Conservation (phyloP, 2,797 vertebrate genomes). For the Helostoma temminkii region DNA sequence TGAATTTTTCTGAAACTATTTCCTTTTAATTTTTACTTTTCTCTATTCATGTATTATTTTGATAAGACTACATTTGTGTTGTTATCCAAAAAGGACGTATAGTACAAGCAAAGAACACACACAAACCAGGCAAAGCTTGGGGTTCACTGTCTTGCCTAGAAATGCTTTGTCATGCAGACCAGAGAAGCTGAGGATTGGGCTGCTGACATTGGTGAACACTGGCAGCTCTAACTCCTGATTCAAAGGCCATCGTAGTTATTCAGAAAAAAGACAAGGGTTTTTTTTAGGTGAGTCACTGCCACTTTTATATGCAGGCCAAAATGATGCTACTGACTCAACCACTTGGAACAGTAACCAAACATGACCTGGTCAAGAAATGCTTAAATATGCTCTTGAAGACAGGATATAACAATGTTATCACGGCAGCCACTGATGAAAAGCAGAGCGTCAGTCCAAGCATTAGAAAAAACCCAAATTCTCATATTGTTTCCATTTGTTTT, state of each 20-base stretch:
- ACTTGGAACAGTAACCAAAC: slow-evolving; percentile 38
- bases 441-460: slow-evolving; percentile 1
- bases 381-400: slow-evolving; percentile 28
- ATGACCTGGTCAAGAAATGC: slow-evolving; percentile 27
- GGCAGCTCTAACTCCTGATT: too few species aligned
- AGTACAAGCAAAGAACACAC: too few species aligned
- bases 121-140: too few species aligned
- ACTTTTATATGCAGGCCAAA: slow-evolving; percentile 38
- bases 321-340: slow-evolving; percentile 15
- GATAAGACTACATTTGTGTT: too few species aligned
- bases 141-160: too few species aligned
- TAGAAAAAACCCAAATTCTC: too few species aligned
- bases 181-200: too few species aligned
- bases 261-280: background rate
- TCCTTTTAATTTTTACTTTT: too few species aligned
- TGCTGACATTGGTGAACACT: too few species aligned
- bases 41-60: too few species aligned
- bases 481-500: slow-evolving; percentile 2
- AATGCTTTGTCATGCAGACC: too few species aligned
- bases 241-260: slow-evolving; percentile 1
- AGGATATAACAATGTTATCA: slow-evolving; percentile 20
- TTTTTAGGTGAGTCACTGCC: slow-evolving; percentile 15
- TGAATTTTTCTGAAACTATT: slow-evolving; percentile 7
- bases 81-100: too few species aligned
- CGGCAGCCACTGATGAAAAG: slow-evolving; percentile 13